Evolutionary conservation across 2,797 vertebrate species (phyloP), one percentile per base, ranked within the genome.

Genomic region (Rallus crepitans): DNA sequence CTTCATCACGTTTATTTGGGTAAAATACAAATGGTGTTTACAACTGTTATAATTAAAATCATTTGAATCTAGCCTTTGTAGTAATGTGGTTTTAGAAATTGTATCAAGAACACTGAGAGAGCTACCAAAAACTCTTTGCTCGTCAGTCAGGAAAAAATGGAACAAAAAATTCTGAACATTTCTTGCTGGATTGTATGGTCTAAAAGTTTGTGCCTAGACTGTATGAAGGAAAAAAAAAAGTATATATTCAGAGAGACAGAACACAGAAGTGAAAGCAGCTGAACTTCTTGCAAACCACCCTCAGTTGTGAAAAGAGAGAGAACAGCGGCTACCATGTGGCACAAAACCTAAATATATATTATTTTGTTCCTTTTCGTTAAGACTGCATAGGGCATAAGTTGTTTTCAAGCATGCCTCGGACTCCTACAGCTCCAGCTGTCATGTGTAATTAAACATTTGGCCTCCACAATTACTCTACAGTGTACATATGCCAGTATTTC

Each of bases 381-480:
- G 98, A 97, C 98, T 98, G 97, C 96, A 94, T 84, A 97, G 98
- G 98, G 98, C 97, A 97, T 96, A 98, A 96, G 98, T 97, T 98
- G 98, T 98, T 98, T 98, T 98, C 97, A 98, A 98, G 98, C 97
- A 97, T 98, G 96, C 96, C 96, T 96, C 96, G 98, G 98, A 98
- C 98, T 98, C 98, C 99, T 97, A 98, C 99, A 99, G 99, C 98
- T 99, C 98, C 97, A 98, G 98, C 99, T 99, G 99, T 99, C 99
- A 99, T 98, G 98, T 99, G 99, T 99, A 99, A 99, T 99, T 99
- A 99, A 99, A 99, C 99, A 99, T 99, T 99, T 99, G 99, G 98
- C 99, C 99, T 99, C 98, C 98, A 98, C 99, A 98, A 99, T 99
- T 99, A 99, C 98, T 99, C 99, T 98, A 98, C 99, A 98, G 98